Percentiles rank a stretch among this genome's conserved stretches.
Evolutionary conservation across 2,888 invertebrate species (phyloP).

Genomic region (Choreutis nemorana): DNA sequence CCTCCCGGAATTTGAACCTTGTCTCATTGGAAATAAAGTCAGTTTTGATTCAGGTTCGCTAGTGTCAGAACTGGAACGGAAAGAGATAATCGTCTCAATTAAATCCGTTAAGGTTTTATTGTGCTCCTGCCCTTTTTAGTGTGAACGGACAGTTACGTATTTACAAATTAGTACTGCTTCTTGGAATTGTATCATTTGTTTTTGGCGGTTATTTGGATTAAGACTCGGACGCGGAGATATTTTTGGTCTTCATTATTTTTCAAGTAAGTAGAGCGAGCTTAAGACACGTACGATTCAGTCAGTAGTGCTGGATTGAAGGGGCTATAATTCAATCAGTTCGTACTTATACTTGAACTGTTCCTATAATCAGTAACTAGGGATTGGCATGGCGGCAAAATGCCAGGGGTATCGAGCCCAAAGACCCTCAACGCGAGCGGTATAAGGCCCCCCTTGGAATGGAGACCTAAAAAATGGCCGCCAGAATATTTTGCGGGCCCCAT

Average conservation of each 20-base stretch:
- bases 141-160: conserved; percentile 17
- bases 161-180: conserved; percentile 19
- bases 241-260: neutral
- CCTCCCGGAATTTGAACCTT: neutral
- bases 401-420: no score
- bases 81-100: conserved; percentile 48
- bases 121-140: conserved; percentile 19
- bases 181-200: conserved; percentile 14
- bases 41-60: neutral
- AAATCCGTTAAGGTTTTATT: conserved; percentile 49
- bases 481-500: no score
- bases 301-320: no score
- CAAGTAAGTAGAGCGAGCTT: no score
- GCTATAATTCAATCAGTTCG: no score
- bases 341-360: no score
- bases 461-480: no score
- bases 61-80: conserved; percentile 37
- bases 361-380: no score
- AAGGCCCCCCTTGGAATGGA: no score
- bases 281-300: no score
- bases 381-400: no score
- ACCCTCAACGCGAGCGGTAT: no score
- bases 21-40: neutral
- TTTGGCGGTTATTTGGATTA: conserved; percentile 3
- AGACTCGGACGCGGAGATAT: neutral